These are phyloP conservation scores for Trichoplusia ni DNA, from an alignment of 1,140 invertebrate genomes.

Conservation along the genomic window DNA sequence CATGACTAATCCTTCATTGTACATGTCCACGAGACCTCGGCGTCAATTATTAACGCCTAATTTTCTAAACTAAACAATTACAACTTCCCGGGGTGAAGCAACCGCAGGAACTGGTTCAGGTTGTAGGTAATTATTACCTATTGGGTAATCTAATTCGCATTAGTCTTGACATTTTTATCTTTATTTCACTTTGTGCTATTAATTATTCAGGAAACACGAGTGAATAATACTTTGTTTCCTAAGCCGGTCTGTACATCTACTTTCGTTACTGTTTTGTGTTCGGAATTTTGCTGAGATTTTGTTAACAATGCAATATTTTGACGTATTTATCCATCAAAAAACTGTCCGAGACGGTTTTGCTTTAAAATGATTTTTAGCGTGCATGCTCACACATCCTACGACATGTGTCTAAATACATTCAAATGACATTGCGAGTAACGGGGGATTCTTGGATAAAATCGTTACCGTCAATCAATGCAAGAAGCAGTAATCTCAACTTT, in stretches of 20 bases:
- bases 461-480: slow-evolving; percentile 1
- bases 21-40: slow-evolving; percentile 17
- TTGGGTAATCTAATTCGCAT: slow-evolving; percentile 4
- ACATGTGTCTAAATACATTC: too few species aligned
- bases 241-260: too few species aligned
- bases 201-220: not conserved
- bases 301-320: too few species aligned
- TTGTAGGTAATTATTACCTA: not conserved
- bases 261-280: too few species aligned
- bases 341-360: too few species aligned
- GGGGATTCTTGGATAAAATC: not conserved
- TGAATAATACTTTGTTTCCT: too few species aligned
- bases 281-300: too few species aligned
- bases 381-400: too few species aligned
- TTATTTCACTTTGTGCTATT: not conserved
- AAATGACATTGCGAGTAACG: not conserved
- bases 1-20: slow-evolving; percentile 14
- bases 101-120: slow-evolving; percentile 6
- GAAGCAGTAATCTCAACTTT: slow-evolving; percentile 10
- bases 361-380: too few species aligned
- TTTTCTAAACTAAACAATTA: slow-evolving; percentile 22
- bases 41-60: slow-evolving; percentile 18
- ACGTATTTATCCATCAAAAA: too few species aligned
- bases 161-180: too few species aligned
- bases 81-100: slow-evolving; percentile 22